Base-by-base conservation (phyloP, 1,140 invertebrate genomes). In the Chironomus tepperi region DNA sequence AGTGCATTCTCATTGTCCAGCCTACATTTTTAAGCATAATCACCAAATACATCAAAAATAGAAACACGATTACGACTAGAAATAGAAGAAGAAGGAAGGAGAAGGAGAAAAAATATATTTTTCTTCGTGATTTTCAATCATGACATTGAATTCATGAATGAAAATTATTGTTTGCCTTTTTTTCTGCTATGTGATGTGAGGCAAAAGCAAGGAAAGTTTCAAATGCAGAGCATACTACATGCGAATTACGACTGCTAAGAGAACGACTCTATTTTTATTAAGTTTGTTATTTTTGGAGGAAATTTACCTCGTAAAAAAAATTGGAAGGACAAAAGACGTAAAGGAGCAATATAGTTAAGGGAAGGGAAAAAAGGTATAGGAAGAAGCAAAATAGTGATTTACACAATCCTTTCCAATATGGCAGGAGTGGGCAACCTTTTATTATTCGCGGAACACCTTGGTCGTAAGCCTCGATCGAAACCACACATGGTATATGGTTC, bases 121-220 rank as follows among this genome's bases (percentile, higher is more conserved):
- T 12, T n/a, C n/a, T 57, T 57, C 12, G 15, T 57, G 47, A 57
- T 57, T 57, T n/a, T 57, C n/a, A 12, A 57, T 57, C 47, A 57
- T 57, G 47, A 57, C 47, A 57, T 57, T 57, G 47, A 57, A 15
- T 57, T 57, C 47, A 57, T 57, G 47, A 57, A 57, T 57, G 47
- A 57, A 57, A 57, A n/a, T 57, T n/a, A 57, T 57, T 57, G 24
- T 34, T 34, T 34, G 24, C 24, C 24, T 34, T 34, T 34, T 34
- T 34, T 34, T 34, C 24, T 34, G 24, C 24, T 34, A 34, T 57
- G 47, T 57, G 47, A 57, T 15, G 10, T 2, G 24, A 34, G 24
- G 5, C 2, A 34, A 34, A 34, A 34, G 15, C 47, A 57, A 57
- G n/a, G 12, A 57, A n/a, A 57, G 47, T 57, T n/a, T 57, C 10